Percentiles rank a stretch among this genome's conserved stretches.
phyloP scores from a whole-genome alignment of 2,888 invertebrate species.

The Chalcosyrphus nemorum region DNA sequence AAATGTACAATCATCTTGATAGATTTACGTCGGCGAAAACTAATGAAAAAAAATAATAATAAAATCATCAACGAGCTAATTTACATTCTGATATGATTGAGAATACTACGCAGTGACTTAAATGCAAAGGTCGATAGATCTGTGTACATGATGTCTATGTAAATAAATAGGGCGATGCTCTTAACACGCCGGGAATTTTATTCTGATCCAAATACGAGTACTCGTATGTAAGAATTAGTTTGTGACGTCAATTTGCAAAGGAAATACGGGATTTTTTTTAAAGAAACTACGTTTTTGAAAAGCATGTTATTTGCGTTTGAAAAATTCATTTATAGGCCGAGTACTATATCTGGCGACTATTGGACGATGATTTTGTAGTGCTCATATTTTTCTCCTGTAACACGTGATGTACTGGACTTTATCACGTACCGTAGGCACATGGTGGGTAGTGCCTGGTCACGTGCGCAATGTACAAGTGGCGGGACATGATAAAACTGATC shows the following conservation, averaged over 20 bases:
- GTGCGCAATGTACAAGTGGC: too few relatives aligned
- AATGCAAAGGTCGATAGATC: conserved; percentile 25
- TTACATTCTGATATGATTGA: conserved; percentile 44
- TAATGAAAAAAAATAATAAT: not conserved
- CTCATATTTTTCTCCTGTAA: too few relatives aligned
- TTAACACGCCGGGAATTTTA: conserved; percentile 1
- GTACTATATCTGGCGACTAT: too few relatives aligned
- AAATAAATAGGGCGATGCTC: conserved; percentile 56
- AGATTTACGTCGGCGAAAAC: not conserved
- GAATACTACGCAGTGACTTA: conserved; percentile 47
- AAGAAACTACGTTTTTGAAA: conserved; percentile 20
- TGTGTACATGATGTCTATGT: conserved; percentile 8
- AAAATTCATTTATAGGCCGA: too few relatives aligned
- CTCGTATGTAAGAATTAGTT: too few relatives aligned
- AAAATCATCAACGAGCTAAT: conserved; percentile 5
- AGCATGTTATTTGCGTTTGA: conserved; percentile 5
- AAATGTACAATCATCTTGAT: conserved; percentile 27
- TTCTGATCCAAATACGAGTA: not conserved
- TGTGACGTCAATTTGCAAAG: conserved; percentile 18
- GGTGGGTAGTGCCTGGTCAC: too few relatives aligned
- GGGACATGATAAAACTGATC: too few relatives aligned
- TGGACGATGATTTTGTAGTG: too few relatives aligned
- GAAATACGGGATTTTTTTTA: not conserved
- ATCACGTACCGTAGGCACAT: too few relatives aligned
- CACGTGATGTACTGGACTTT: too few relatives aligned